These are phyloP conservation scores for Girardia tigrina DNA, from an alignment of 2,888 invertebrate species.

Conservation along the genomic window DNA sequence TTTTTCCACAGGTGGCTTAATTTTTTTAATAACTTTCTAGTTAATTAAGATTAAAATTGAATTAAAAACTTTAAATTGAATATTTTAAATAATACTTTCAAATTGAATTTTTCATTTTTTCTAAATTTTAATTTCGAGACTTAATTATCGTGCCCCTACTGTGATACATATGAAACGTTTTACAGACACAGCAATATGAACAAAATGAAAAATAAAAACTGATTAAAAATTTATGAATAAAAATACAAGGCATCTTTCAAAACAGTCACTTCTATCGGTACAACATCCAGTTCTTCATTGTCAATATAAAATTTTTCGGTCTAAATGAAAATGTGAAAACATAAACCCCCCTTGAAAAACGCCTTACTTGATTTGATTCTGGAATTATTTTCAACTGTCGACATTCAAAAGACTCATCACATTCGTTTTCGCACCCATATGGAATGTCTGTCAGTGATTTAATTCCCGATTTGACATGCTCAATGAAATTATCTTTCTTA, in stretches of 20 bases:
- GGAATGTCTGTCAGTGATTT: not conserved
- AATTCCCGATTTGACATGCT: not conserved
- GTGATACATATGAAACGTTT: too few species aligned
- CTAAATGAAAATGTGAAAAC: not conserved
- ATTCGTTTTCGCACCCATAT: not conserved
- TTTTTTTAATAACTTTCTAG: too few species aligned
- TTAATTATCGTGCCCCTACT: too few species aligned
- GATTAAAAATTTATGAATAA: not conserved
- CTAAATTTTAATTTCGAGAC: too few species aligned
- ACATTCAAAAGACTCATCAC: not conserved
- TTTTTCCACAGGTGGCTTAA: too few species aligned
- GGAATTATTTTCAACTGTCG: not conserved
- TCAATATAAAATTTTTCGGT: not conserved
- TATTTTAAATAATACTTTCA: too few species aligned
- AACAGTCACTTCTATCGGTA: not conserved
- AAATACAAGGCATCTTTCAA: conserved; percentile 20
- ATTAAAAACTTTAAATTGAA: too few species aligned
- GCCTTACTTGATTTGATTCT: not conserved
- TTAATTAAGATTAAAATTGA: too few species aligned
- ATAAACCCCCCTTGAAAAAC: not conserved
- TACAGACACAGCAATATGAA: too few species aligned
- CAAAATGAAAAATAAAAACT: not conserved
- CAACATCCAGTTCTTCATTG: not conserved
- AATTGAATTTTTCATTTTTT: too few species aligned
- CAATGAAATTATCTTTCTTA: not conserved